Evolutionary conservation across 2,797 vertebrate species (phyloP).

Genomic region (Bucorvus abyssinicus): DNA sequence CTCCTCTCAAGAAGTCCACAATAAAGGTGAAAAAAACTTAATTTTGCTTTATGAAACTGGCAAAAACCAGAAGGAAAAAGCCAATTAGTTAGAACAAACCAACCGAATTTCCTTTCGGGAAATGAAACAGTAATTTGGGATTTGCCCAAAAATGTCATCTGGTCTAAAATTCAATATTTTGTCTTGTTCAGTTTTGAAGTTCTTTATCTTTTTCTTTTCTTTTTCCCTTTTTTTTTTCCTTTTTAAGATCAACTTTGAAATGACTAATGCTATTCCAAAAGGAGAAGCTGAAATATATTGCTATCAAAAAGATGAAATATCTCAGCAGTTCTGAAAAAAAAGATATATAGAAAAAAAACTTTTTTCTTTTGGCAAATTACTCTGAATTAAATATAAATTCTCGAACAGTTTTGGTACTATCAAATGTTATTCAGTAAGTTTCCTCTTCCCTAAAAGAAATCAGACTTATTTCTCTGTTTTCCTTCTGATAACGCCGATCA

Average conservation of each 20-base stretch:
- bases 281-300: neutral
- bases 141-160: slow-evolving; percentile 14
- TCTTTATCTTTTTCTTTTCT: neutral
- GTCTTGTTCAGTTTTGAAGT: neutral
- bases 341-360: neutral
- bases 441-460: neutral
- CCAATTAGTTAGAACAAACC: neutral
- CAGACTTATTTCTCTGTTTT: neutral
- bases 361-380: neutral
- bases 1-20: neutral
- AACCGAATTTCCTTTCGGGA: neutral
- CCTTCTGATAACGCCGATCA: neutral
- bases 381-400: neutral
- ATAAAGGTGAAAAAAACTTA: neutral
- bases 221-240: neutral
- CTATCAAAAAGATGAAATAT: neutral
- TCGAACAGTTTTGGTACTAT: neutral
- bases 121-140: slow-evolving; percentile 2
- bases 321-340: neutral
- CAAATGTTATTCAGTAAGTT: neutral
- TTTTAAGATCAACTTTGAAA: neutral
- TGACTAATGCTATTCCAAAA: neutral
- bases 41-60: neutral
- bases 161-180: slow-evolving; percentile 37
- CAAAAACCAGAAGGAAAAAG: neutral